Evolutionary conservation across 2,888 invertebrate species (phyloP).

Genomic region (Dichetophora obliterata): DNA sequence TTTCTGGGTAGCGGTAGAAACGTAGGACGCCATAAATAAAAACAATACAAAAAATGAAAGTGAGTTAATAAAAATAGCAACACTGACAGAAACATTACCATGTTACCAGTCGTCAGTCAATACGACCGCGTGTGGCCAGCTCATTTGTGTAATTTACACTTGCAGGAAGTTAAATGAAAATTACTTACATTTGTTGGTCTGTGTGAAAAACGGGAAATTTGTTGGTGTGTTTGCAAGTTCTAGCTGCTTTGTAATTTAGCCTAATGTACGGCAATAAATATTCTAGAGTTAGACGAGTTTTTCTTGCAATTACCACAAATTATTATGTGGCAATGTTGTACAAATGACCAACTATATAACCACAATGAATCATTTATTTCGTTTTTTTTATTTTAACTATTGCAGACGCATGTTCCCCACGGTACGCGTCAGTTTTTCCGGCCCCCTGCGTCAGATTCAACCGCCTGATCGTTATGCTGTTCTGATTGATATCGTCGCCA

Average conservation of each 20-base stretch:
- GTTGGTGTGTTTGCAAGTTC: background rate
- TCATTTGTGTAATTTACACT: constrained; percentile 64
- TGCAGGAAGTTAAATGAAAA: constrained; percentile 53
- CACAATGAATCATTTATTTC: background rate
- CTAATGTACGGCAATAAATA: constrained; percentile 6
- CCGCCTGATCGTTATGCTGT: constrained; percentile 91
- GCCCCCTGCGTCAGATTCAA: constrained; percentile 74
- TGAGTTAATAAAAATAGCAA: constrained; percentile 28
- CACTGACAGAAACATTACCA: constrained; percentile 51
- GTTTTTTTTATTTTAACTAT: constrained; percentile 38
- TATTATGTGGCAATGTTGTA: too few relatives aligned
- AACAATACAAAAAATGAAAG: constrained; percentile 29
- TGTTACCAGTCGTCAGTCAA: background rate
- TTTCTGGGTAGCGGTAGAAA: too few relatives aligned
- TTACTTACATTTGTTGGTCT: background rate
- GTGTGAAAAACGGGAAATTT: background rate
- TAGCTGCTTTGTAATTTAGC: background rate
- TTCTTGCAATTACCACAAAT: constrained; percentile 6
- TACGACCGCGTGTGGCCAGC: constrained; percentile 39
- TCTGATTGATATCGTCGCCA: constrained; percentile 95
- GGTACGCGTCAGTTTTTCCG: constrained; percentile 92
- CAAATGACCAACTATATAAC: background rate
- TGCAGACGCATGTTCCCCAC: constrained; percentile 98
- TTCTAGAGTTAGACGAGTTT: background rate
- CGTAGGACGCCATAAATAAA: background rate